These are phyloP conservation scores for Philopotamus ludificatus DNA, from an alignment of 1,140 invertebrate species.

Conservation along the genomic window DNA sequence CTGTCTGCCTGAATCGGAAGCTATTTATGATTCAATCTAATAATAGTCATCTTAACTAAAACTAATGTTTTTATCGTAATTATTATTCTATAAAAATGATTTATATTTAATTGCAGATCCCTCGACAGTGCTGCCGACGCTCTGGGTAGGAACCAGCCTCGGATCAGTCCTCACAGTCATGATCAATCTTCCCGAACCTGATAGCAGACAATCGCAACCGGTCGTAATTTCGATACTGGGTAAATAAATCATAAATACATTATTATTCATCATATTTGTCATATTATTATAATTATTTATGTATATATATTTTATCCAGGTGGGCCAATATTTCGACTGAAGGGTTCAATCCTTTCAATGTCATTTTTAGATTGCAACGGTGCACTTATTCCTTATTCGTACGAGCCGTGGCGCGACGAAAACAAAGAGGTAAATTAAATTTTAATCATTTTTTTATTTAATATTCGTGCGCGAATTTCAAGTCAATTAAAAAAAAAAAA, in stretches of 20 bases:
- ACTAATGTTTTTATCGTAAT: too few relatives aligned
- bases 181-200: constrained; percentile 78
- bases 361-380: constrained; percentile 94
- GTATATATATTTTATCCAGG: constrained; percentile 58
- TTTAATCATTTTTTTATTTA: constrained; percentile 16
- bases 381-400: constrained; percentile 78
- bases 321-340: constrained; percentile 89
- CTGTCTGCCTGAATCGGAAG: too few relatives aligned
- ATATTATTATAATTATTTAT: background rate
- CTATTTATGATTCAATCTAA: too few relatives aligned
- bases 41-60: too few relatives aligned
- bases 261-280: background rate
- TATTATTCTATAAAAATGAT: constrained; percentile 27
- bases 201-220: constrained; percentile 82
- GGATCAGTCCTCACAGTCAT: constrained; percentile 92
- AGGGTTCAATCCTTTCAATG: constrained; percentile 89
- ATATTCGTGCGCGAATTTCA: background rate
- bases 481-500: background rate
- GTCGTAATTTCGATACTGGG: constrained; percentile 88
- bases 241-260: constrained; percentile 45
- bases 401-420: constrained; percentile 86
- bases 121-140: constrained; percentile 70
- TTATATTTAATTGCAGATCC: constrained; percentile 63
- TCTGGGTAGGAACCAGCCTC: constrained; percentile 95
- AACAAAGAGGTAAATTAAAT: constrained; percentile 55